Percentiles rank a stretch among this genome's conserved stretches.
phyloP scores from a whole-genome alignment of 2,888 invertebrate genomes.

The Callosobruchus maculatus region DNA sequence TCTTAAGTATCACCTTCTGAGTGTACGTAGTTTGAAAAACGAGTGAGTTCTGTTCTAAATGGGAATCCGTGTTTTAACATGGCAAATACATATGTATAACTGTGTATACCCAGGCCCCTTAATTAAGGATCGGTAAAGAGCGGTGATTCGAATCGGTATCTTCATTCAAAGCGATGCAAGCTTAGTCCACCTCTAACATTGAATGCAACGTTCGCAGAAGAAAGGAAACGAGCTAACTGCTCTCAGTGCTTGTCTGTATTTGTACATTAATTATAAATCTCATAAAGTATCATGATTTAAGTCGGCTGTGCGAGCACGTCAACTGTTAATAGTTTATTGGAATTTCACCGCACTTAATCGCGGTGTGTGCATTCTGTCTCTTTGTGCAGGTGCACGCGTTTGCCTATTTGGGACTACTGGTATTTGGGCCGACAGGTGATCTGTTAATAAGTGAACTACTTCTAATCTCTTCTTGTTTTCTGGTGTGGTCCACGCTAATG shows the following conservation, averaged over 20 bases:
- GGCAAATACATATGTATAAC: too few species aligned
- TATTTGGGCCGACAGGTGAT: constrained; percentile 16
- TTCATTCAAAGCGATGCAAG: not conserved
- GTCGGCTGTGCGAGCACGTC: constrained; percentile 30
- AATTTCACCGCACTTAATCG: constrained; percentile 31
- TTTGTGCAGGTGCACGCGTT: constrained; percentile 23
- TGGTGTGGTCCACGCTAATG: too few species aligned
- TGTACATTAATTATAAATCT: constrained; percentile 42
- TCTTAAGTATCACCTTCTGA: too few species aligned
- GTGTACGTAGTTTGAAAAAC: too few species aligned
- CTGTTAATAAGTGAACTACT: not conserved
- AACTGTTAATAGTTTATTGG: constrained; percentile 38
- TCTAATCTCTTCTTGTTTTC: too few species aligned
- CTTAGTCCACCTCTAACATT: not conserved
- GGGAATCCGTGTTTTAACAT: too few species aligned
- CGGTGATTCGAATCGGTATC: not conserved
- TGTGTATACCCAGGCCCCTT: too few species aligned
- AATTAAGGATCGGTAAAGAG: too few species aligned
- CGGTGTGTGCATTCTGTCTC: constrained; percentile 4
- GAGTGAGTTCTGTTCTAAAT: too few species aligned
- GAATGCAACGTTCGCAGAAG: constrained; percentile 26
- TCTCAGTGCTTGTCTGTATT: constrained; percentile 30
- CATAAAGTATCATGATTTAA: constrained; percentile 41
- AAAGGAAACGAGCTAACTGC: constrained; percentile 32
- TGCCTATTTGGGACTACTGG: constrained; percentile 25